A percentile compares a stretch with the other conserved stretches of the same genome.
phyloP scores from a whole-genome alignment of 2,797 vertebrate species.

The Chiloscyllium punctatum region DNA sequence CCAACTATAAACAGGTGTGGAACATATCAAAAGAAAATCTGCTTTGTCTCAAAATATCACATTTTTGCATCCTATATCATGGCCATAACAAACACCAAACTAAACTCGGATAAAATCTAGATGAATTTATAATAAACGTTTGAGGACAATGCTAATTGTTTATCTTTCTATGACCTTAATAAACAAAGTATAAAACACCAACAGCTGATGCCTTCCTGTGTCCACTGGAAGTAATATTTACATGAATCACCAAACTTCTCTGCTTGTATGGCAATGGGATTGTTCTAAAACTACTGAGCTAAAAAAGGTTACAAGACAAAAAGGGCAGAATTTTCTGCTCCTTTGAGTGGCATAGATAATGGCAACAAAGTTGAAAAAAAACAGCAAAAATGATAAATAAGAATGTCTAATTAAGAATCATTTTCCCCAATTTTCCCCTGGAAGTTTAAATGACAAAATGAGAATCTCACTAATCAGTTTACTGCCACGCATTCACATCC shows the following conservation, averaged over 20 bases:
- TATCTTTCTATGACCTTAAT: background rate
- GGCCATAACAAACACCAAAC: background rate
- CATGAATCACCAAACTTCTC: background rate
- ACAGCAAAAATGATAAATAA: too few relatives aligned
- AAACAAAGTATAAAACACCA: background rate
- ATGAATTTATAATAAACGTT: background rate
- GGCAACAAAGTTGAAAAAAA: too few relatives aligned
- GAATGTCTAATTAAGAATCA: too few relatives aligned
- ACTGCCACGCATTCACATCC: too few relatives aligned
- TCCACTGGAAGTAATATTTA: background rate
- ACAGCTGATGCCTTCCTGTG: background rate
- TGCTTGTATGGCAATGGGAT: background rate
- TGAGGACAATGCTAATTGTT: background rate
- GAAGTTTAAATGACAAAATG: too few relatives aligned
- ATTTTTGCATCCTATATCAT: background rate
- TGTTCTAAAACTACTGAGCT: background rate
- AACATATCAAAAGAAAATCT: background rate
- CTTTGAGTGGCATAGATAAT: too few relatives aligned
- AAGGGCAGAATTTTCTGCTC: too few relatives aligned
- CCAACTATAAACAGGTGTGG: background rate
- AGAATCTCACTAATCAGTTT: too few relatives aligned
- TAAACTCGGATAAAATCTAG: background rate
- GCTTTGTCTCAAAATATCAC: background rate
- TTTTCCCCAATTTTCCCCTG: too few relatives aligned
- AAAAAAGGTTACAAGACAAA: background rate